Evolutionary conservation across 2,797 vertebrate species (phyloP), one percentile per base, ranked within the genome.

Genomic region (Buphagus erythrorhynchus): DNA sequence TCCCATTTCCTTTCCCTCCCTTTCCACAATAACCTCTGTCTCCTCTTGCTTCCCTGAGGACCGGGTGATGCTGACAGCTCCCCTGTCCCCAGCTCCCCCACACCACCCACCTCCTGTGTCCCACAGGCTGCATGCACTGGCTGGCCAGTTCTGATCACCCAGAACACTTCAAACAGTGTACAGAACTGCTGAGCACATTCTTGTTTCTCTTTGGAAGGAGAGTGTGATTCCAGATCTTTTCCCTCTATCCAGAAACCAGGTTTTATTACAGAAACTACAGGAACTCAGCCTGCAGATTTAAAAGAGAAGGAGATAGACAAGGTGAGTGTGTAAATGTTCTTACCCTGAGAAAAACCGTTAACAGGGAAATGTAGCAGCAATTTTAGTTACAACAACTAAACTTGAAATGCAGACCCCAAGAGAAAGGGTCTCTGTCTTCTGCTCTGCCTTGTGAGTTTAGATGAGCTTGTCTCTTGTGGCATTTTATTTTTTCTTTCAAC

Each of bases 261-360:
- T 42, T 91, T 93, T 62, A 69, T 91, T 55, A 74, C 36, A 91
- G 81, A 77, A 80, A 31, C 57, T 46, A 42, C 16, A 46, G 61
- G 40, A 93, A 51, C 13, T 59, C 67, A 76, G 43, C 9, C 40
- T 88, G 67, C 36, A 71, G 68, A 85, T 77, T 89, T 63, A 46
- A 80, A 91, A 86, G 52, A 51, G 33, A 63, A 88, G 7, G 63
- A 91, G 3, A 43, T 1, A 61, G 38, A 29, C 13, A 67, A 40
- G 4, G 6, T 19, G 43, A 68, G n/a, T 12, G 21, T 10, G 5
- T 71, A 48, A 33, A 35, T 62, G 75, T 77, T 71, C 52, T 52
- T 71, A 62, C 17, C 13, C 45, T 35, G 16, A 45, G 28, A 78
- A 90, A 51, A 35, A 54, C 52, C 26, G 16, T 85, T 78, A 85